Evolutionary conservation across 2,113 vertebrate species (phyloP), one percentile per base, ranked within the genome.

Genomic region (Hymenochirus boettgeri): DNA sequence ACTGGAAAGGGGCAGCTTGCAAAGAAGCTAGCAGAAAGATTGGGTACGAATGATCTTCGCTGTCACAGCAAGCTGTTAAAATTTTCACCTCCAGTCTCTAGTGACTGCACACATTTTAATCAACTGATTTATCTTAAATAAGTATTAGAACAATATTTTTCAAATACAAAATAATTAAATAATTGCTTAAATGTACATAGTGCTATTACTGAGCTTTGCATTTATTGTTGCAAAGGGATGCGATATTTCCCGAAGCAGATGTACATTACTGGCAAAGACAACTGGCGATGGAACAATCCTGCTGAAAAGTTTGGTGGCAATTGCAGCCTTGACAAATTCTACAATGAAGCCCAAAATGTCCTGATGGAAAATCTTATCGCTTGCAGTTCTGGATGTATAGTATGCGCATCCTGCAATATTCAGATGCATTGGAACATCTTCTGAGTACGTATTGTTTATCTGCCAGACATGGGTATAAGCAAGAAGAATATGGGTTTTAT

Each of bases 321-420:
- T 79, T 95, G 93, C 71, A 93, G 82, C 64, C 39, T 99, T 57
- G 90, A 99, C 78, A 91, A 80, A 62, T 98, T 98, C 70, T 99
- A 99, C 25, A 73, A 61, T 0, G 77, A 97, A n/a, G n/a, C 1
- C 96, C 96, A 0, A 88, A 73, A 33, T 85, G 88, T 1, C 33
- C 82, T 0, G 93, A 97, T 0, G 96, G 95, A 0, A 92, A 98
- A 83, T 92, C 92, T 0, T 98, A 94, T 62, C 85, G 96, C 2
- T 75, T 98, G 60, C 95, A 95, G 77, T 50, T 78, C 51, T 96
- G 92, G 92, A 71, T 98, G 72, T 97, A 88, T 1, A 35, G 53
- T 2, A 89, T 70, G 80, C 90, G 93, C 22, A 76, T 96, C 1
- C 47, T 96, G 4, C 93, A 96, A 80, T 98, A 95, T 0, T 47